Base-by-base conservation (phyloP, 2,797 vertebrate genomes). In the Gymnoscopelus microlampas region DNA sequence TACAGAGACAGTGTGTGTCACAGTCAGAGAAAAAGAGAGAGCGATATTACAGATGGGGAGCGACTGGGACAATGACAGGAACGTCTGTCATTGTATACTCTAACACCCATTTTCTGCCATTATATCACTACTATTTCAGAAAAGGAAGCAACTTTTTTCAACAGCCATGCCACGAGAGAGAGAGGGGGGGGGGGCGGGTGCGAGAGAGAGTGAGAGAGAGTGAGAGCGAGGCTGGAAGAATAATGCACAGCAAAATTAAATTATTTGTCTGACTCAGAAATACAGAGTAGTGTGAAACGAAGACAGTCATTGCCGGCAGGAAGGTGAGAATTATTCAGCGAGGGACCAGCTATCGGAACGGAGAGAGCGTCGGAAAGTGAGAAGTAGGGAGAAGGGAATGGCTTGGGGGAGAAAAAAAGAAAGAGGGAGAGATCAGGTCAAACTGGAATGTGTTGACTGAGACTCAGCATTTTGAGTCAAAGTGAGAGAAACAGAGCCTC, bases 401-500 rank as follows among this genome's bases (percentile, higher is more conserved):
- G 71, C 54, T 66, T 11, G 15, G 8, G 74, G 73, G 66, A 65
- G 73, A 77, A 68, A 47, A 3, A 74, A 78, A 71, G 65, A 59
- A 58, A 80, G 63, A 3, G 1, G 15, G 29, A 67, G 24, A 71
- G 77, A 77, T 61, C 84, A 72, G 80, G 83, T 87, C 77, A 60
- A 74, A 80, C 82, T 50, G 73, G 87, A 92, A 88, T 68, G 70
- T 84, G 79, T 84, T 81, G 73, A 80, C 73, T 14, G 5, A 74
- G 76, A 73, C 83, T 90, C 84, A 81, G 88, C 85, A 75, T 87
- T 90, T 86, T 75, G 78, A 88, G 81, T 75, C 58, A 76, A 79
- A 77, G 78, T 85, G 87, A 89, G 84, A 88, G 83, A 83, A 87
- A 81, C 73, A 71, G 61, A 68, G 53, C 6, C 54, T 68, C 66